A percentile compares a stretch with the other conserved stretches of the same genome.
Conservation (phyloP, 92 coral and sea anemone species). For the Galaxea fascicularis region DNA sequence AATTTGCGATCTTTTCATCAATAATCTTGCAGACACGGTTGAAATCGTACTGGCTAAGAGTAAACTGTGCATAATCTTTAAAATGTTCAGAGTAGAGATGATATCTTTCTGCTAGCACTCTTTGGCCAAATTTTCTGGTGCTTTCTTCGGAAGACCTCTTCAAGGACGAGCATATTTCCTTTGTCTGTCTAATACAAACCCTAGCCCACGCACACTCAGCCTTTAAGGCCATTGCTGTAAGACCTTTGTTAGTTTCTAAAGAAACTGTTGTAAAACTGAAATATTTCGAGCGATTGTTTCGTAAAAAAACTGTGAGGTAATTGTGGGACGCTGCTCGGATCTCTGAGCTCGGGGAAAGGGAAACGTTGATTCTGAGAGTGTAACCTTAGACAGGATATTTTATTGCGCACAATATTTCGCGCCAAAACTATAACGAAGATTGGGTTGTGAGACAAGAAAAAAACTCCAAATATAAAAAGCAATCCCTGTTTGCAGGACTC, state of each 20-base stretch:
- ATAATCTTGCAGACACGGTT: conserved; percentile 27
- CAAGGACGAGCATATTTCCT: conserved; percentile 29
- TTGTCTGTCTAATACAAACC: conserved; percentile 54
- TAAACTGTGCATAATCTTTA: conserved; percentile 20
- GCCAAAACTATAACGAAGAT: not conserved
- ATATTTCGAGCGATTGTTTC: not conserved
- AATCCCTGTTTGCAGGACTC: not conserved
- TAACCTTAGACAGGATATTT: not conserved
- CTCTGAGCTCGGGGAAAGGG: not conserved
- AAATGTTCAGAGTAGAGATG: conserved; percentile 26
- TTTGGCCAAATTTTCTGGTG: conserved; percentile 40
- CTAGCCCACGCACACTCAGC: conserved; percentile 65
- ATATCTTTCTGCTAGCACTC: conserved; percentile 37
- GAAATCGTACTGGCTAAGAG: no score
- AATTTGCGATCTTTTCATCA: conserved; percentile 17
- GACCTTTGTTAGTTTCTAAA: conserved; percentile 39
- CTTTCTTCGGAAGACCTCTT: conserved; percentile 30
- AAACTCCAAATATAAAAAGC: not conserved
- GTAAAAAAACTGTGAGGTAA: not conserved
- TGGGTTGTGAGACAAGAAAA: not conserved
- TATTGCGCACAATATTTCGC: conserved; percentile 4
- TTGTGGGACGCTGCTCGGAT: not conserved
- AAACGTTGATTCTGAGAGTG: not conserved
- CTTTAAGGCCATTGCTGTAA: conserved; percentile 28
- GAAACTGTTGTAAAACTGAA: conserved; percentile 13